A percentile compares a stretch with the other conserved stretches of the same genome.
These are phyloP conservation scores for Catharus minimus DNA, from an alignment of 2,113 vertebrate genomes.

Conservation along the genomic window DNA sequence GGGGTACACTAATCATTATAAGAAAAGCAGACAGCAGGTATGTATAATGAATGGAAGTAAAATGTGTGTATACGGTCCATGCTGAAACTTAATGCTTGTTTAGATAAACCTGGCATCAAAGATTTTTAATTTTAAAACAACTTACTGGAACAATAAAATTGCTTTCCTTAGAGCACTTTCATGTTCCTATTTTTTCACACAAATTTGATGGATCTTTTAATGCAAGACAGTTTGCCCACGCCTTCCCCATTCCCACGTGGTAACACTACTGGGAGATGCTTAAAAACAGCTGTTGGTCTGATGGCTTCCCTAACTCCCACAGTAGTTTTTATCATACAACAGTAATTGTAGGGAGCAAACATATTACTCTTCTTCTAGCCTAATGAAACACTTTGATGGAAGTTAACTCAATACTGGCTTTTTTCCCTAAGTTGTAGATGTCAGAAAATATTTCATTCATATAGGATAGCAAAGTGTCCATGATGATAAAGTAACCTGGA, in stretches of 20 bases:
- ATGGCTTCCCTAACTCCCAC: not conserved
- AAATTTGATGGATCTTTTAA: not conserved
- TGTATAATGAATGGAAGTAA: not conserved
- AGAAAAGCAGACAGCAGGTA: not conserved
- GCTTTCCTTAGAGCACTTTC: not conserved
- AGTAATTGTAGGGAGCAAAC: not conserved
- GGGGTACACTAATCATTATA: not conserved
- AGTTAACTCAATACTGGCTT: not conserved
- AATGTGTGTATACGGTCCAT: not conserved
- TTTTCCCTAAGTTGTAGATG: not conserved
- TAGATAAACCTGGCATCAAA: not conserved
- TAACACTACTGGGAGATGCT: not conserved
- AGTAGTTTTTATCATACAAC: not conserved
- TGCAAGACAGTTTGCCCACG: not conserved
- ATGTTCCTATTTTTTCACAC: not conserved
- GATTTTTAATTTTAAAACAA: not conserved
- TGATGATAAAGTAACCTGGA: not conserved
- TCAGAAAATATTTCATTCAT: not conserved
- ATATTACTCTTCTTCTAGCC: slow-evolving; percentile 6
- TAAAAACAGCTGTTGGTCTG: not conserved
- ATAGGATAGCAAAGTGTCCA: not conserved
- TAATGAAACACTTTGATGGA: not conserved
- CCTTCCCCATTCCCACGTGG: not conserved
- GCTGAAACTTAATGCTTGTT: not conserved
- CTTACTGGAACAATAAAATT: not conserved